Percentiles rank a stretch among this genome's conserved stretches.
phyloP scores from a whole-genome alignment of 2,113 vertebrate genomes.

The Actenoides lindsayi region DNA sequence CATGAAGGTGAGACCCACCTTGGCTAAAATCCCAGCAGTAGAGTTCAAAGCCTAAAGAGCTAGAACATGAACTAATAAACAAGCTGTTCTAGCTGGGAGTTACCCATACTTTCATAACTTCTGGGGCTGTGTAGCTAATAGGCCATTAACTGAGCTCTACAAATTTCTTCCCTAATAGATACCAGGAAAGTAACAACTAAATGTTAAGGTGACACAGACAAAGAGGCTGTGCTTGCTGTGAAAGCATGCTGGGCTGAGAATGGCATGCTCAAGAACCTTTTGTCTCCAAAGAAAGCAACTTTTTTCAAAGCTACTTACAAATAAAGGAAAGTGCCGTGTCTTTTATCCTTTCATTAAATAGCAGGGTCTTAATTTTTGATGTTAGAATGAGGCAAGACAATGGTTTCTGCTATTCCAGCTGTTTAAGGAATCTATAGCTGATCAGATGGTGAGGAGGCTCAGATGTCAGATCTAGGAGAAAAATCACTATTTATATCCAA shows the following conservation, averaged over 20 bases:
- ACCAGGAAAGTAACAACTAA: neutral
- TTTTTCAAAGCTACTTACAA: neutral
- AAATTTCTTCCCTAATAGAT: neutral
- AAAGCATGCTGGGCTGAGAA: neutral
- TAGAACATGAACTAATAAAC: neutral
- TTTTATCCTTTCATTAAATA: neutral
- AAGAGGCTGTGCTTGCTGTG: neutral
- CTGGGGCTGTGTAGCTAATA: neutral
- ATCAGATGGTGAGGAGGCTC: conserved; percentile 4
- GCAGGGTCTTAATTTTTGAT: neutral
- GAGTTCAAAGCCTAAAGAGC: neutral
- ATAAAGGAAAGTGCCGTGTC: neutral
- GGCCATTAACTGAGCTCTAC: neutral
- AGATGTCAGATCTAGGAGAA: neutral
- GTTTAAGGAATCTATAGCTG: conserved; percentile 11
- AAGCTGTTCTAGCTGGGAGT: neutral
- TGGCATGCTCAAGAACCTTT: neutral
- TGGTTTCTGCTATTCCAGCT: neutral
- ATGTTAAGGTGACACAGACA: neutral
- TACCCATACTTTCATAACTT: neutral
- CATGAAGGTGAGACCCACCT: neutral
- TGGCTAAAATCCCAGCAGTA: neutral
- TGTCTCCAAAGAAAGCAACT: neutral
- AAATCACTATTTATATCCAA: conserved; percentile 34
- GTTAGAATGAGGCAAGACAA: neutral